These are phyloP conservation scores for Apogon hyalosoma DNA, from an alignment of 2,797 vertebrate genomes.

Conservation along the genomic window DNA sequence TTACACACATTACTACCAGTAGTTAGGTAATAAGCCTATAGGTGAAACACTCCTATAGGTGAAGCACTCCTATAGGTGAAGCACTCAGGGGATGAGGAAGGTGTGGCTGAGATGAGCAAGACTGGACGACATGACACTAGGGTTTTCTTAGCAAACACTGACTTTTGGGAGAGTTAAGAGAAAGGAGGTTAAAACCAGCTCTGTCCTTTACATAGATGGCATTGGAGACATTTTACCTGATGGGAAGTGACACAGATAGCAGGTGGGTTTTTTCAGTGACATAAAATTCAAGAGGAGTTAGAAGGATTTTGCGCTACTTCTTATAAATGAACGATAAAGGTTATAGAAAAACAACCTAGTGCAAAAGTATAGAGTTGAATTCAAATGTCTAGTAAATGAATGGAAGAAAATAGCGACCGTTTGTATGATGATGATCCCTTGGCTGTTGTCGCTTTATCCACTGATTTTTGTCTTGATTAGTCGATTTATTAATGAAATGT, in stretches of 20 bases:
- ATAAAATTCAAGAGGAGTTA: slow-evolving; percentile 4
- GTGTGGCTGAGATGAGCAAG: slow-evolving; percentile 44
- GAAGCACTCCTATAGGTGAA: slow-evolving; percentile 19
- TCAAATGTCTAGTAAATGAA: not conserved
- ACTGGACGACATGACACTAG: slow-evolving; percentile 9
- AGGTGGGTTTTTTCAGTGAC: slow-evolving; percentile 22
- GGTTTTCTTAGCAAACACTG: slow-evolving; percentile 1
- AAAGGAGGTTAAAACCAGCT: slow-evolving; percentile 2
- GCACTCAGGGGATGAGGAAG: slow-evolving; percentile 41
- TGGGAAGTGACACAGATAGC: slow-evolving; percentile 17
- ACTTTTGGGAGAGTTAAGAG: not conserved
- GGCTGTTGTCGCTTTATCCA: no score
- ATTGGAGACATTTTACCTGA: slow-evolving; percentile 34
- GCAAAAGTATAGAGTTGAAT: slow-evolving; percentile 34
- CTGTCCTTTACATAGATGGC: not conserved
- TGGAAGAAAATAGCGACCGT: no score
- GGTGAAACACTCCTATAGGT: slow-evolving; percentile 9
- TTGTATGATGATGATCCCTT: no score
- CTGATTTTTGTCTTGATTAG: no score
- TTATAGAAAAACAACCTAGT: slow-evolving; percentile 15
- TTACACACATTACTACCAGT: slow-evolving; percentile 41
- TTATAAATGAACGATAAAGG: slow-evolving; percentile 28
- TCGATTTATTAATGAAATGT: no score
- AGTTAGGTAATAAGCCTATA: slow-evolving; percentile 31
- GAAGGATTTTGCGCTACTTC: not conserved